phyloP scores from a whole-genome alignment of 2,888 invertebrate genomes.

The Sarcophaga variegata region DNA sequence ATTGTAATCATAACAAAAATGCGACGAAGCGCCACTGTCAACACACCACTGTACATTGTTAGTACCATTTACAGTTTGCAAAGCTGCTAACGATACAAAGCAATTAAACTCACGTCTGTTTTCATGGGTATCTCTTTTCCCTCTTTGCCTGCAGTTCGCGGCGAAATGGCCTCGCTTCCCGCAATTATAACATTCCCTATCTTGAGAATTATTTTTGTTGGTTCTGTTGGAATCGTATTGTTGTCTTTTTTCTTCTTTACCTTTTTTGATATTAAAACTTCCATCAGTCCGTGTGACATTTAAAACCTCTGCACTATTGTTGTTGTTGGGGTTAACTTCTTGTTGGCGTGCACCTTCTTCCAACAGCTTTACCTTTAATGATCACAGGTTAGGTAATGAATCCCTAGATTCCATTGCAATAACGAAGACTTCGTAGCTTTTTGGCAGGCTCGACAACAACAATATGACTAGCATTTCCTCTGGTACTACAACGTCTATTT shows the following conservation, averaged over 20 bases:
- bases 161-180: slow-evolving; percentile 6
- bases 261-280: slow-evolving; percentile 22
- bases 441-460: slow-evolving; percentile 66
- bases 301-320: slow-evolving; percentile 13
- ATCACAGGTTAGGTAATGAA: slow-evolving; percentile 20
- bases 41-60: too few relatives aligned
- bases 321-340: slow-evolving; percentile 2
- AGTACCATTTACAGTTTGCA: slow-evolving; percentile 1
- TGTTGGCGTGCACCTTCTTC: slow-evolving; percentile 48
- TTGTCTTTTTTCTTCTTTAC: slow-evolving; percentile 5
- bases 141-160: slow-evolving; percentile 15
- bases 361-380: slow-evolving; percentile 45
- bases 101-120: slow-evolving; percentile 17
- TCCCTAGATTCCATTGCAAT: slow-evolving; percentile 67
- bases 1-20: not conserved
- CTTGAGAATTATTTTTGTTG: not conserved
- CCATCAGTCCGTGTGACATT: slow-evolving; percentile 4
- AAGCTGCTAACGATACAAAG: slow-evolving; percentile 29
- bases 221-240: not conserved
- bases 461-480: slow-evolving; percentile 59
- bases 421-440: slow-evolving; percentile 64
- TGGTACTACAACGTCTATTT: slow-evolving; percentile 38
- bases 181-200: slow-evolving; percentile 25
- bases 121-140: not conserved
- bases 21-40: too few relatives aligned